These are phyloP conservation scores for Diogma glabrata DNA, from an alignment of 2,888 invertebrate species.

Conservation along the genomic window DNA sequence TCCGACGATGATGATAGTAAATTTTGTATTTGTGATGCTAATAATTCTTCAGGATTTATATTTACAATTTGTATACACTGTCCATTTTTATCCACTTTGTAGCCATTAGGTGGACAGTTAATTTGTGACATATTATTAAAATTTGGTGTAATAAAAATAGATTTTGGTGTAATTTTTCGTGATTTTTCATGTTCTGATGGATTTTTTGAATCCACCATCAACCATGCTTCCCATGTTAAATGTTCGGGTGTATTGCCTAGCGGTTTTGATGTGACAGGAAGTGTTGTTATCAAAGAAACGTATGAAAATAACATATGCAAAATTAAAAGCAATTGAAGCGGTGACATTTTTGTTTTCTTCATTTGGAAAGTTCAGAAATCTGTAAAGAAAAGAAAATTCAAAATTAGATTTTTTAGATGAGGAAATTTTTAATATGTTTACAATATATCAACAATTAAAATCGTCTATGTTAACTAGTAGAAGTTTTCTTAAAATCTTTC, in stretches of 20 bases:
- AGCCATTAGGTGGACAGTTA: slow-evolving; percentile 31
- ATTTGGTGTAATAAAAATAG: slow-evolving; percentile 34
- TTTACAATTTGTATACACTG: slow-evolving; percentile 31
- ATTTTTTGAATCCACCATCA: slow-evolving; percentile 25
- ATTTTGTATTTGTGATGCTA: slow-evolving; percentile 22
- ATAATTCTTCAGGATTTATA: slow-evolving; percentile 24
- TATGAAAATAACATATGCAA: slow-evolving; percentile 11
- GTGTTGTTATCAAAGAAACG: slow-evolving; percentile 19
- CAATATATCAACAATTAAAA: too few relatives aligned
- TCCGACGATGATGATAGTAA: slow-evolving; percentile 21
- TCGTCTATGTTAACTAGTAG: too few relatives aligned
- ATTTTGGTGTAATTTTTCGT: slow-evolving; percentile 35
- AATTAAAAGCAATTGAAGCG: slow-evolving; percentile 4
- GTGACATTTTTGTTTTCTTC: slow-evolving; percentile 9
- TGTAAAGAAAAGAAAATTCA: too few relatives aligned
- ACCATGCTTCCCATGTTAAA: slow-evolving; percentile 35
- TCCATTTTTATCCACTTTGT: slow-evolving; percentile 26
- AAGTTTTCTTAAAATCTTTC: too few relatives aligned
- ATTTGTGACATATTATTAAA: slow-evolving; percentile 13
- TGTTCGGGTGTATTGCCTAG: slow-evolving; percentile 34
- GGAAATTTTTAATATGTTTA: too few relatives aligned
- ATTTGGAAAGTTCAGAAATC: too few relatives aligned
- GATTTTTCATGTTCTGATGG: slow-evolving; percentile 29
- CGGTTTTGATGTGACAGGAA: slow-evolving; percentile 36
- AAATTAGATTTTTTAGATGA: too few relatives aligned